phyloP scores from a whole-genome alignment of 2,888 invertebrate species.

The Watsonalla binaria region DNA sequence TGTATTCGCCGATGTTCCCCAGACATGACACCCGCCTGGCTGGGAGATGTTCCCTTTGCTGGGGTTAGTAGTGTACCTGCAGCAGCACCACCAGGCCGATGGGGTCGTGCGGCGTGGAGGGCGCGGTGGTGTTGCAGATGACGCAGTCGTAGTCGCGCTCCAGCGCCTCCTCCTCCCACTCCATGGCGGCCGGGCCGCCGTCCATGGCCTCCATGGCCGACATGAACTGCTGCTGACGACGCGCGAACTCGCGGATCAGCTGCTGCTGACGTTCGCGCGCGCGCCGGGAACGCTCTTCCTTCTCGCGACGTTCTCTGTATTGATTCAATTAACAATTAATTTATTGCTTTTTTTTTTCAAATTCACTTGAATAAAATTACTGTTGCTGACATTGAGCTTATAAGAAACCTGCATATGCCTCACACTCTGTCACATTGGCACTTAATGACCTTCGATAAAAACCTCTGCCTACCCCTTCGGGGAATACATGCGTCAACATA shows the following conservation, averaged over 20 bases:
- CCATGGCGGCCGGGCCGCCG: slow-evolving; percentile 77
- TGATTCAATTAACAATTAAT: too few relatives aligned
- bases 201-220: slow-evolving; percentile 66
- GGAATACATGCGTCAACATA: too few relatives aligned
- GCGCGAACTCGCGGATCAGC: slow-evolving; percentile 95
- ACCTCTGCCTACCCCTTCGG: too few relatives aligned
- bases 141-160: slow-evolving; percentile 94
- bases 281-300: slow-evolving; percentile 89
- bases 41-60: neutral
- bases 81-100: slow-evolving; percentile 94
- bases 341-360: too few relatives aligned
- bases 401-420: too few relatives aligned
- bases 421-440: too few relatives aligned
- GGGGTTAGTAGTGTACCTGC: slow-evolving; percentile 66
- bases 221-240: slow-evolving; percentile 94
- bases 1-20: too few relatives aligned
- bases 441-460: too few relatives aligned
- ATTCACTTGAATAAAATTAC: too few relatives aligned
- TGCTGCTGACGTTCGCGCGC: slow-evolving; percentile 95
- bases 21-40: too few relatives aligned
- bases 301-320: slow-evolving; percentile 82
- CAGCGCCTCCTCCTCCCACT: slow-evolving; percentile 80
- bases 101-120: slow-evolving; percentile 85
- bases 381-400: too few relatives aligned
- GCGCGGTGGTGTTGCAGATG: slow-evolving; percentile 94